These are phyloP conservation scores for Polyergus mexicanus DNA, from an alignment of 1,140 invertebrate species.

Conservation along the genomic window DNA sequence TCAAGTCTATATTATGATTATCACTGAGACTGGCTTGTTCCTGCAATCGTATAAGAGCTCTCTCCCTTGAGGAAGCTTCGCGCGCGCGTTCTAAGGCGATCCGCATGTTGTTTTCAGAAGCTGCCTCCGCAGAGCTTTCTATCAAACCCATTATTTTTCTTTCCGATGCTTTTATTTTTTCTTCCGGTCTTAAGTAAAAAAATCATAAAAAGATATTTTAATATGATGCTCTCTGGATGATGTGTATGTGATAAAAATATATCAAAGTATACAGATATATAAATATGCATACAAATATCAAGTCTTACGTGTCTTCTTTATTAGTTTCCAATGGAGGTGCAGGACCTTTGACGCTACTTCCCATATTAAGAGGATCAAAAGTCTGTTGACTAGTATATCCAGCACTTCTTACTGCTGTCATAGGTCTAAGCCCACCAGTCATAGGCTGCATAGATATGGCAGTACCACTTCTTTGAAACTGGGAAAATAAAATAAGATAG, in stretches of 20 bases:
- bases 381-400: constrained; percentile 93
- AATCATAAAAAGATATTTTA: constrained; percentile 40
- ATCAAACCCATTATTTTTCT: constrained; percentile 94
- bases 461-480: constrained; percentile 82
- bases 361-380: constrained; percentile 94
- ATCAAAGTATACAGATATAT: too few relatives aligned
- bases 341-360: constrained; percentile 84
- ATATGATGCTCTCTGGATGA: not conserved
- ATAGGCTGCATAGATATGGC: constrained; percentile 74
- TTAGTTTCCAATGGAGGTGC: constrained; percentile 89
- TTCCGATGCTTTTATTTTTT: constrained; percentile 94
- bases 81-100: constrained; percentile 96
- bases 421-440: constrained; percentile 89
- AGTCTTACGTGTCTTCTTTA: constrained; percentile 91
- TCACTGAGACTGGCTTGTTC: constrained; percentile 96
- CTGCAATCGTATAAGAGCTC: constrained; percentile 94
- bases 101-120: constrained; percentile 87
- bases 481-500: constrained; percentile 26
- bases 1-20: constrained; percentile 96
- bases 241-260: too few relatives aligned
- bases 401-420: constrained; percentile 98
- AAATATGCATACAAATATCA: not conserved
- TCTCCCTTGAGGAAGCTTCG: constrained; percentile 97
- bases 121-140: constrained; percentile 86
- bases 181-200: constrained; percentile 90